Base-by-base conservation (phyloP, 2,113 vertebrate genomes). In the Anthoscopus minutus region DNA sequence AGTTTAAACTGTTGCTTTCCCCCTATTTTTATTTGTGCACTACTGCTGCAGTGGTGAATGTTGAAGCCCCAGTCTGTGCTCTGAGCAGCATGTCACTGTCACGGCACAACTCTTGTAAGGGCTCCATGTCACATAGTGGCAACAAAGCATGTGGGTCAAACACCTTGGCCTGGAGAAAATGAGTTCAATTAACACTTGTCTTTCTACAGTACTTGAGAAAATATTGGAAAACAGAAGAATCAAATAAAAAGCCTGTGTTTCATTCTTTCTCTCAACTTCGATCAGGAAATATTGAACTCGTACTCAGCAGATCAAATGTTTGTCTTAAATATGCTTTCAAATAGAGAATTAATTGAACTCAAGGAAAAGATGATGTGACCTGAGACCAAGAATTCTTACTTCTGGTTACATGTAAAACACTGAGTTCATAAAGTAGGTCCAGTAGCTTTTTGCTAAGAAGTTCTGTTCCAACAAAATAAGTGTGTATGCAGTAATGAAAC, bases 221-320 rank as follows among this genome's bases (percentile, higher is more conserved):
- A 92, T 81, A 76, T 1, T 53, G 45, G 78, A 67, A 78, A 89
- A 58, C 3, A 11, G 31, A 85, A 67, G 56, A 87, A 47, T 79
- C 16, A 85, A 70, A 81, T 47, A 23, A 79, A 61, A 94, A 35
- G 17, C 30, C 53, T 19, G 5, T 65, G 16, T 48, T 89, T 56
- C 4, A 27, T 90, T 79, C 61, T 66, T 80, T 74, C 28, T 30
- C 27, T 85, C 44, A 67, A 9, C 9, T 79, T 50, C 2, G 16
- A 1, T 53, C 44, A 60, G 53, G 77, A 89, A 85, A 54, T 78
- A 60, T 0, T 79, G 28, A 84, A 74, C 18, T 62, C 0, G 0
- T 54, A 54, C 28, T 79, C 33, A 45, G 20, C 53, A 79, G 50
- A 74, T 81, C 13, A 62, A 83, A 35, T 50, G n/a, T 89, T 87